These are phyloP conservation scores for Tineola bisselliella DNA, from an alignment of 2,888 invertebrate genomes.

Conservation along the genomic window DNA sequence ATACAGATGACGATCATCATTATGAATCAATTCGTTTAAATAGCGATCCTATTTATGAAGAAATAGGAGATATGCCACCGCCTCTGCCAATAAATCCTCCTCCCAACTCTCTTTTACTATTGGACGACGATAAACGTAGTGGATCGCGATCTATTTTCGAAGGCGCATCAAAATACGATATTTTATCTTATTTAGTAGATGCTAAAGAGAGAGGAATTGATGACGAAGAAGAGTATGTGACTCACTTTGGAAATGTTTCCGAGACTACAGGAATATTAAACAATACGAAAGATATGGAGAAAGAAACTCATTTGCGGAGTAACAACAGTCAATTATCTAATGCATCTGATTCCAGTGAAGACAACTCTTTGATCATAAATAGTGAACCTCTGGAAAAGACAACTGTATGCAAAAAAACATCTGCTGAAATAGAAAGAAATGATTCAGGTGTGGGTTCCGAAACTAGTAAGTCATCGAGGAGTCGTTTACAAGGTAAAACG, in stretches of 20 bases:
- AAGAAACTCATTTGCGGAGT: conserved; percentile 65
- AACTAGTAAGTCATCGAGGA: conserved; percentile 86
- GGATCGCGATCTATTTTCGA: conserved; percentile 78
- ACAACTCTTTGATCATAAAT: conserved; percentile 75
- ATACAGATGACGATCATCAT: conserved; percentile 73
- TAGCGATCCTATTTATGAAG: conserved; percentile 81
- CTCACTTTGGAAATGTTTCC: conserved; percentile 64
- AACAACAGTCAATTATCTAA: conserved; percentile 81
- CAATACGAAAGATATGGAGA: conserved; percentile 64
- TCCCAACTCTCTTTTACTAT: conserved; percentile 72
- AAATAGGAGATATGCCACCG: conserved; percentile 79
- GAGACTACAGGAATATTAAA: conserved; percentile 62
- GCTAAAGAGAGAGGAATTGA: conserved; percentile 81
- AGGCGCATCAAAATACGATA: conserved; percentile 88
- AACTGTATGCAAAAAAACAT: conserved; percentile 65
- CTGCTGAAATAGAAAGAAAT: conserved; percentile 86
- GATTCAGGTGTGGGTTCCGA: conserved; percentile 94
- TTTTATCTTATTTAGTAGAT: conserved; percentile 88
- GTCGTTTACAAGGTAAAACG: conserved; percentile 73
- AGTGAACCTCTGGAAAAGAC: conserved; percentile 68
- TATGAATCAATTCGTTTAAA: conserved; percentile 76
- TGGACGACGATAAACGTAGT: conserved; percentile 76
- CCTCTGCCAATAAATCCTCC: conserved; percentile 83
- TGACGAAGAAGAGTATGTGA: conserved; percentile 76
- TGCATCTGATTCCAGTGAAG: conserved; percentile 87